Base-by-base conservation (phyloP, 2,113 vertebrate species). In the Cynoglossus semilaevis region DNA sequence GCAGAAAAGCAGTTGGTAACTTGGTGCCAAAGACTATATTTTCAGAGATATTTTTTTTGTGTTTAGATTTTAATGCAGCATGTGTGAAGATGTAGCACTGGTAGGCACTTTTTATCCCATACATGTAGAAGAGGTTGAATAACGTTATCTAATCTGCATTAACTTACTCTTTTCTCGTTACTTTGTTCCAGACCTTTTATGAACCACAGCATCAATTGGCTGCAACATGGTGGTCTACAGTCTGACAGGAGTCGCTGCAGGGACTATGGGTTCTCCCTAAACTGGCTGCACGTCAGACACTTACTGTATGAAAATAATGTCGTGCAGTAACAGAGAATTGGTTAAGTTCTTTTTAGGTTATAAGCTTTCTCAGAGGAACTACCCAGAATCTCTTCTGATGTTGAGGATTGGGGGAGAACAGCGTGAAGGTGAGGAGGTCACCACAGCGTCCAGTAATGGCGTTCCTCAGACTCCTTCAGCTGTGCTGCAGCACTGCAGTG, bases 291-390 rank as follows among this genome's bases (percentile, higher is more conserved):
- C 51, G 41, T 66, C 41, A 53, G 57, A 63, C 55, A 19, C 62
- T 51, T 41, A 63, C 51, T 42, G 35, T 34, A 35, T 71, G 67
- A 43, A 61, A 66, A 85, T 29, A 19, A 81, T 86, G 82, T 62
- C 74, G 37, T 63, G 56, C 76, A 80, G 63, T 35, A 97, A 95
- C 88, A 87, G 91, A 85, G 93, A 95, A 67, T 90, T 99, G 82
- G 96, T 99, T 82, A 88, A 93, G 79, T 94, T 93, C 88, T 98
- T 93, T 75, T 87, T 99, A 66, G 91, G 90, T 83, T 93, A 96
- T 86, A 99, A 94, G 87, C 92, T 99, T 49, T 92, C 91, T 1
- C 93, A 95, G 89, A 92, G 87, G 83, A 94, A 94, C 74, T 89
- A 93, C 81, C 91, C 88, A 66, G 85, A 85, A 87, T 90, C 88